Conservation (phyloP, 2,113 vertebrate genomes). For the Sceloporus undulatus region DNA sequence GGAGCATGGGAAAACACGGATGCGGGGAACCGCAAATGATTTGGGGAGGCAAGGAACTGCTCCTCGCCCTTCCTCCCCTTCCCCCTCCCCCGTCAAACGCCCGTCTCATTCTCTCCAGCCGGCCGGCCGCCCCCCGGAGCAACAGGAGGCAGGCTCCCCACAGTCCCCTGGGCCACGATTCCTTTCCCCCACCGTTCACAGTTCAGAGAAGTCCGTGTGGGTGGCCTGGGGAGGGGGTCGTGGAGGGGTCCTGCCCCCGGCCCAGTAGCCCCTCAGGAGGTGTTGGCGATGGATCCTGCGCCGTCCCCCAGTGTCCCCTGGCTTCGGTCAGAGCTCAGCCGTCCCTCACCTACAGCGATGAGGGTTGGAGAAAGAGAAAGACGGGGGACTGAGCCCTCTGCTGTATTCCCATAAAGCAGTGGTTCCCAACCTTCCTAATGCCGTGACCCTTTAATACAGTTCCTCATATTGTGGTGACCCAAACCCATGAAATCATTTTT, state of each 20-base stretch:
- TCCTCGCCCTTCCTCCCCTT: neutral
- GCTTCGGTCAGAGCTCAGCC: conserved; percentile 69
- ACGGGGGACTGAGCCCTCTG: neutral
- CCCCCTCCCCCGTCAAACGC: neutral
- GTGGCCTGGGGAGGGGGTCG: conserved; percentile 22
- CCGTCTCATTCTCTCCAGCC: conserved; percentile 42
- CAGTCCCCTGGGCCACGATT: conserved; percentile 20
- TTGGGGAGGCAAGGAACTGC: neutral
- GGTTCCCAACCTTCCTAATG: too few species aligned
- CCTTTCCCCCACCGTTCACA: conserved; percentile 36
- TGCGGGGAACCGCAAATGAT: neutral
- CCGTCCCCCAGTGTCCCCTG: conserved; percentile 56
- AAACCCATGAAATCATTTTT: too few species aligned
- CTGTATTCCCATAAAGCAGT: neutral
- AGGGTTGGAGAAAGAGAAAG: too few species aligned
- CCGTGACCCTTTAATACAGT: too few species aligned
- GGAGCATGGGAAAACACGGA: conserved; percentile 4
- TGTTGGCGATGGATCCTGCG: conserved; percentile 63
- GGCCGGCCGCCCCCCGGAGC: conserved; percentile 66
- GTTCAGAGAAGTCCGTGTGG: conserved; percentile 48
- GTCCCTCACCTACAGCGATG: conserved; percentile 54
- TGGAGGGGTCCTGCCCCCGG: conserved; percentile 56
- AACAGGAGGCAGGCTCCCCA: conserved; percentile 61
- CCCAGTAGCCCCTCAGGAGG: conserved; percentile 73
- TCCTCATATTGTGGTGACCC: too few species aligned